phyloP scores from a whole-genome alignment of 2,888 invertebrate genomes.

The Cryptocephalus primarius region DNA sequence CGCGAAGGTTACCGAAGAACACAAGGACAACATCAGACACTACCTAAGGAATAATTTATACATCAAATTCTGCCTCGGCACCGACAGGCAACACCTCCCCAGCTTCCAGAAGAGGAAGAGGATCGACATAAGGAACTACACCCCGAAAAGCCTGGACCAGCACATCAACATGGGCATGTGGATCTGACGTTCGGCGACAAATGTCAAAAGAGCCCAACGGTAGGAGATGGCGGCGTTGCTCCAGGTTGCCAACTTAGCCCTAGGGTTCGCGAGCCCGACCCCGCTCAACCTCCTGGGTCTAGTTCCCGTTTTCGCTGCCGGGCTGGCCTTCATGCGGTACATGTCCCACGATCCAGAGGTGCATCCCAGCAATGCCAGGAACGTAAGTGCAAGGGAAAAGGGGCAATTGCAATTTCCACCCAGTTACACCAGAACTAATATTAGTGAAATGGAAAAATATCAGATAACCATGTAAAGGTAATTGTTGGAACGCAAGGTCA shows the following conservation, averaged over 20 bases:
- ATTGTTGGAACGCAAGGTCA: no score
- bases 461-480: no score
- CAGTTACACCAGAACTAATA: no score
- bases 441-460: no score
- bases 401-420: neutral
- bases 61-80: slow-evolving; percentile 44
- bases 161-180: slow-evolving; percentile 52
- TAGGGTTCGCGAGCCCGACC: slow-evolving; percentile 29
- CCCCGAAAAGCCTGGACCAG: slow-evolving; percentile 55
- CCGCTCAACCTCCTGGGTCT: slow-evolving; percentile 57
- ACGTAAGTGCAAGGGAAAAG: slow-evolving; percentile 49
- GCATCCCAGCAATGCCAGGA: slow-evolving; percentile 56
- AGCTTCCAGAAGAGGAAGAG: slow-evolving; percentile 39
- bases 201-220: neutral
- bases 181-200: slow-evolving; percentile 40
- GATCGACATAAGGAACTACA: slow-evolving; percentile 57
- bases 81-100: slow-evolving; percentile 26
- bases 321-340: slow-evolving; percentile 71
- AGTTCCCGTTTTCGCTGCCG: slow-evolving; percentile 71
- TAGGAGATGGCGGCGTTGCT: slow-evolving; percentile 36
- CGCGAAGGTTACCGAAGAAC: no score
- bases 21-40: slow-evolving; percentile 4
- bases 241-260: slow-evolving; percentile 31
- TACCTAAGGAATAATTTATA: slow-evolving; percentile 45
- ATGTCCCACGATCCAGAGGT: slow-evolving; percentile 74